Evolutionary conservation across 2,113 vertebrate species (phyloP).

Genomic region (Ardeotis arabs): DNA sequence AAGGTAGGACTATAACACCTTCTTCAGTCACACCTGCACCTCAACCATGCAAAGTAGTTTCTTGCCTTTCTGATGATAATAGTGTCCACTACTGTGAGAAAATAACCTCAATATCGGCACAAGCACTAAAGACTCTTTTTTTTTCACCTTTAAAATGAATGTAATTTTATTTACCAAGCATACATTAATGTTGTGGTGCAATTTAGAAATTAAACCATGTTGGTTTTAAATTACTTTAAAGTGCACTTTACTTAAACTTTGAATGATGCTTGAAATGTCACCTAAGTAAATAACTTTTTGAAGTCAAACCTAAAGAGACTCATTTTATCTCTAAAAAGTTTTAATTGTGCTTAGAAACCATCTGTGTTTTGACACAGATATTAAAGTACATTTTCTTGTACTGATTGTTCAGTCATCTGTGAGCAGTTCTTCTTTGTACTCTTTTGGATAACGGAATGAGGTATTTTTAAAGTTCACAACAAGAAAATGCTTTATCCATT

Average conservation of each 20-base stretch:
- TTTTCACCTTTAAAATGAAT: neutral
- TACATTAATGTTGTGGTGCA: neutral
- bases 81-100: rapidly evolving
- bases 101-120: neutral
- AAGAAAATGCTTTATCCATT: neutral
- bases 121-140: neutral
- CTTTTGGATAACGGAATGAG: neutral
- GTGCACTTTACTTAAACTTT: neutral
- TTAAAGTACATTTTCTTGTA: constrained; percentile 48
- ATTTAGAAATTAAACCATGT: neutral
- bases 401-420: neutral
- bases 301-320: neutral
- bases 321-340: neutral
- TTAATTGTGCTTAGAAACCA: constrained; percentile 4
- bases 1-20: neutral
- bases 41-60: neutral
- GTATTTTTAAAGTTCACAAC: neutral
- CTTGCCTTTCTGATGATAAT: neutral
- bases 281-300: neutral
- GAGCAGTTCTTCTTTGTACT: neutral
- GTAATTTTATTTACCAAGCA: neutral
- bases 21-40: neutral
- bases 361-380: constrained; percentile 6
- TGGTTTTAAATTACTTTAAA: neutral
- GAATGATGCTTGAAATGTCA: neutral